Conservation (phyloP, 2,888 invertebrate genomes). For the Xestia sexstrigata region DNA sequence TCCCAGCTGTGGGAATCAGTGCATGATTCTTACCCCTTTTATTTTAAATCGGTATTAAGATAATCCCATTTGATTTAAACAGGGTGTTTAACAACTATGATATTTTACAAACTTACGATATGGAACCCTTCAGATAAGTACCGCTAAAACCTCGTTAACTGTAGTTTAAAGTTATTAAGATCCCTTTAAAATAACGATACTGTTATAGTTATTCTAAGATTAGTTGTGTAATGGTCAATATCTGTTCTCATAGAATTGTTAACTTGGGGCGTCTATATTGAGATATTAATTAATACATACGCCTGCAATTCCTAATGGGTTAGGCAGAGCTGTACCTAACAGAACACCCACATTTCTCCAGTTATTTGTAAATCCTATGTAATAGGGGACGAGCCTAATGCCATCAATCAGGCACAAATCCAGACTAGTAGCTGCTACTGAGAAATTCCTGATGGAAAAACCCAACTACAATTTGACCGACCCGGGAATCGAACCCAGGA, state of each 20-base stretch:
- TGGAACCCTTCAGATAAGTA: constrained; percentile 18
- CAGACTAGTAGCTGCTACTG: too few relatives aligned
- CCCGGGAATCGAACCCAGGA: too few relatives aligned
- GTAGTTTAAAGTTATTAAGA: constrained; percentile 50
- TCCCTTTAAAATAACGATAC: constrained; percentile 52
- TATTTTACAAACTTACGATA: constrained; percentile 52
- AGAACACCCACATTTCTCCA: too few relatives aligned
- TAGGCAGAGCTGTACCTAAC: too few relatives aligned
- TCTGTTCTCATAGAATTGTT: not conserved
- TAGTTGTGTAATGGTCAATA: constrained; percentile 26
- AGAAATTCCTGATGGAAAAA: too few relatives aligned
- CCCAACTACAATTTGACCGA: too few relatives aligned
- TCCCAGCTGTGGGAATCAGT: not conserved
- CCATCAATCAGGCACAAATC: too few relatives aligned
- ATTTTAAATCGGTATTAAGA: constrained; percentile 16
- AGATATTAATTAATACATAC: not conserved
- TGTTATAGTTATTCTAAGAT: constrained; percentile 36
- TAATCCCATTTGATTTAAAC: constrained; percentile 23
- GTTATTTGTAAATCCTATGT: too few relatives aligned
- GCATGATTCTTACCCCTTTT: not conserved
- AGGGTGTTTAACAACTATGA: constrained; percentile 14
- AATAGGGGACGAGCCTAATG: too few relatives aligned
- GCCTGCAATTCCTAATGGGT: too few relatives aligned
- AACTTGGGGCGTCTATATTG: not conserved
- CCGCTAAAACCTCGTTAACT: constrained; percentile 42